Conservation (phyloP, 2,888 invertebrate genomes). For the Leptinotarsa haldemani region DNA sequence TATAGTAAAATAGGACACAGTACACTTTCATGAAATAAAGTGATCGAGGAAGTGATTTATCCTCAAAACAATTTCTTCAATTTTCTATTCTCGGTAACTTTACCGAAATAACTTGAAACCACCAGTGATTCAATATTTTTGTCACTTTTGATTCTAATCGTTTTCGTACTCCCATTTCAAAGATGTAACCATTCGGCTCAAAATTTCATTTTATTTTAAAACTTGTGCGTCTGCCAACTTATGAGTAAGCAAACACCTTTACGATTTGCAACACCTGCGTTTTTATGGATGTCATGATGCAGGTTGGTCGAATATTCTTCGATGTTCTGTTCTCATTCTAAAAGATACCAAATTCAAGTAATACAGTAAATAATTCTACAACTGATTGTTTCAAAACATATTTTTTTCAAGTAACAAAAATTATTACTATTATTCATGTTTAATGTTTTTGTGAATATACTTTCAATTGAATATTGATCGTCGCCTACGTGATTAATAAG, state of each 20-base stretch:
- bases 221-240: conserved; percentile 37
- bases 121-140: background rate
- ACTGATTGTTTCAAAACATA: too few species aligned
- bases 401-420: too few species aligned
- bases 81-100: background rate
- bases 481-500: too few species aligned
- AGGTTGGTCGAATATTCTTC: background rate
- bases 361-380: too few species aligned
- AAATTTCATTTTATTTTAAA: conserved; percentile 39
- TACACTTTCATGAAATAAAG: too few species aligned
- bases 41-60: too few species aligned
- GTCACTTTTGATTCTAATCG: background rate
- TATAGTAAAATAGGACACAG: too few species aligned
- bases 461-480: too few species aligned
- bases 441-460: too few species aligned
- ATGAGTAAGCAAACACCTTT: conserved; percentile 41
- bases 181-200: conserved; percentile 10
- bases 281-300: background rate
- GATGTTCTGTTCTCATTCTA: background rate
- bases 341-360: too few species aligned
- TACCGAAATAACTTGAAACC: background rate
- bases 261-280: conserved; percentile 38
- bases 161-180: conserved; percentile 9
- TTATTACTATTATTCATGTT: too few species aligned
- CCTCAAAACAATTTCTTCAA: too few species aligned